Percentiles rank a stretch among this genome's conserved stretches.
Evolutionary conservation across 2,797 vertebrate genomes (phyloP).

Genomic region (Arnoldichthys spilopterus): DNA sequence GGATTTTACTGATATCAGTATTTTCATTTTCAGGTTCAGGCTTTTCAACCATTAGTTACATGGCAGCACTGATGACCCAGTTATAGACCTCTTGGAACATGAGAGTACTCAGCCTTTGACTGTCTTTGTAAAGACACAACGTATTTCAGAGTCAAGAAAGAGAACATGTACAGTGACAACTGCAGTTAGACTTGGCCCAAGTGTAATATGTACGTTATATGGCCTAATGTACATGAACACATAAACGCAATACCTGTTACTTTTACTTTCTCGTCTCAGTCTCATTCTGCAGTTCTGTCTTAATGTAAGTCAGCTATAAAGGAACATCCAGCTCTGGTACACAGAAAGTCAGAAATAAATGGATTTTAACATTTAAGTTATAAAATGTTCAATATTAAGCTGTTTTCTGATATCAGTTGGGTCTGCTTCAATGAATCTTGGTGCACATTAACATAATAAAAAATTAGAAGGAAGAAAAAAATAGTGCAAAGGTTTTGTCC

Average conservation of each 20-base stretch:
- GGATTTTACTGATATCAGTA: neutral
- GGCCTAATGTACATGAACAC: neutral
- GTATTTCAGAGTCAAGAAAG: neutral
- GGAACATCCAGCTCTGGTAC: neutral
- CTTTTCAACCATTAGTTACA: neutral
- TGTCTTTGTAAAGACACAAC: neutral
- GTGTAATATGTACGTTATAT: neutral
- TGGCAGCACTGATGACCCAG: neutral
- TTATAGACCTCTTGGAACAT: neutral
- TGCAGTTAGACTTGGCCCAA: too few species aligned
- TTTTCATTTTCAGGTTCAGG: neutral
- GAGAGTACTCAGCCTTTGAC: neutral
- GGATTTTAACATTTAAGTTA: too few species aligned
- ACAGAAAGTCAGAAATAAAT: neutral
- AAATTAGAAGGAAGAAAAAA: too few species aligned
- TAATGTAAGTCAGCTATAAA: too few species aligned
- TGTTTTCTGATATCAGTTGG: too few species aligned
- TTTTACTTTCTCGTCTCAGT: neutral
- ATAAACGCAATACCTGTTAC: neutral
- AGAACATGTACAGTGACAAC: neutral
- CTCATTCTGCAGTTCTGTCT: neutral
- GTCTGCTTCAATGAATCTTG: too few species aligned
- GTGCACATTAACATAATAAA: too few species aligned
- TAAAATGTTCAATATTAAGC: too few species aligned
- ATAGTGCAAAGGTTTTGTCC: too few species aligned